Evolutionary conservation across 2,888 invertebrate species (phyloP), one percentile per base, ranked within the genome.

Genomic region (Drosophila maculinotata): DNA sequence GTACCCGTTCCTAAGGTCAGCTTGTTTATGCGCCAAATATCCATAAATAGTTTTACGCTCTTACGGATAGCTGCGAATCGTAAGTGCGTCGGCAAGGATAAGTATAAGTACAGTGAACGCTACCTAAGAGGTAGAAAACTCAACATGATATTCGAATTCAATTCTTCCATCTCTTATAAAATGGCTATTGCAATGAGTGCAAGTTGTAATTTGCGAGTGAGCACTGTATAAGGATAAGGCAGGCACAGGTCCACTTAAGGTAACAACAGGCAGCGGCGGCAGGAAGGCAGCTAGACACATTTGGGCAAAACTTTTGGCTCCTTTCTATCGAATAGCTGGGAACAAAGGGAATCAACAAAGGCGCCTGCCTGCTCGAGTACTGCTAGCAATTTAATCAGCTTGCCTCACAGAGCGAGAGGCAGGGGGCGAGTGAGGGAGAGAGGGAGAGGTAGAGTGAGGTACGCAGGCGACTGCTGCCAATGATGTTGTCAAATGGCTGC

Each of bases 1-100:
- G 20, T 23, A 35, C 63, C 60, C 67, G 38, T 52, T 53, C 62
- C 74, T 68, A 53, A 78, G 81, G 86, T 82, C 78, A 83, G 72
- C 78, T 73, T 86, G 81, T 82, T 82, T 82, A 82, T 82, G 86
- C 87, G 78, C 57, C 75, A 80, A 82, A 82, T 82, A 82, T 83
- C 86, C 81, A 82, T 86, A 82, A 82, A 82, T 82, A 86, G 86
- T 82, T 86, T 86, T 75, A 59, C 76, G 86, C 81, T 77, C 63
- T 83, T 77, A 74, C 62, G 81, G 51, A 41, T 58, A 30, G 58
- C 66, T 26, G 47, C 41, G 48, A 54, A 36, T 52, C 44, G 67
- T 58, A 67, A 75, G 70, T 76, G 75, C 76, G 75, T 72, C 69
- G 76, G 42, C 72, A 47, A 56, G 76, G 59, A 71, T 76, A 76